Evolutionary conservation across 2,797 vertebrate genomes (phyloP), one percentile per base, ranked within the genome.

Genomic region (Pantherophis alleghaniensis): DNA sequence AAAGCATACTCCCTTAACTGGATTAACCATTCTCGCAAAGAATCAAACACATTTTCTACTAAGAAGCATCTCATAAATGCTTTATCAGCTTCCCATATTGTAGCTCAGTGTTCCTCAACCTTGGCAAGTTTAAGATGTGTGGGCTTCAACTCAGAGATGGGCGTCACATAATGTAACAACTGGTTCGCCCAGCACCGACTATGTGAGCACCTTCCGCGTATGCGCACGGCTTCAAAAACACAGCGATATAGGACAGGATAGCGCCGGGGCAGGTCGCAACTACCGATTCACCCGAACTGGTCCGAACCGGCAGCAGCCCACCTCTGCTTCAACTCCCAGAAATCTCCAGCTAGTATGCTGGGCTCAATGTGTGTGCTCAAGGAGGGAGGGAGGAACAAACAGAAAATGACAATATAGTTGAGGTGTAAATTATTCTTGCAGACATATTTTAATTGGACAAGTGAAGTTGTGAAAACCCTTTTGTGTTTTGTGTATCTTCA

Each of bases 401-500:
- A 24, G 20, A 83, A 83, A 83, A 83, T 47, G 42, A 83, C 20
- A 83, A 47, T 83, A 83, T 24, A 83, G 20, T 47, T 47, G 74
- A 83, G 37, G 10, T 83, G 2, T 24, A 24, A 47, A 83, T 24
- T 83, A 47, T 83, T 83, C 74, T 83, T 24, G 37, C 20, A 83
- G 37, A 47, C 37, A 11, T 79, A 79, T 79, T 79, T 79, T 79
- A 42, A 96, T 89, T 97, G 96, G 97, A 94, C 95, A 95, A 97
- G 96, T 96, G 96, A 97, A 97, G 96, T 83, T 96, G 96, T 95
- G 97, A 96, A 96, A 94, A 96, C 86, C 97, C 96, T 94, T 96
- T 92, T 95, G 94, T 95, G 95, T 96, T 97, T 97, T 97, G 97
- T 97, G 96, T 97, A 95, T 97, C 96, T 97, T 95, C 97, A 96